Evolutionary conservation across 2,797 vertebrate genomes (phyloP).

Genomic region (Enteromius argenteus): DNA sequence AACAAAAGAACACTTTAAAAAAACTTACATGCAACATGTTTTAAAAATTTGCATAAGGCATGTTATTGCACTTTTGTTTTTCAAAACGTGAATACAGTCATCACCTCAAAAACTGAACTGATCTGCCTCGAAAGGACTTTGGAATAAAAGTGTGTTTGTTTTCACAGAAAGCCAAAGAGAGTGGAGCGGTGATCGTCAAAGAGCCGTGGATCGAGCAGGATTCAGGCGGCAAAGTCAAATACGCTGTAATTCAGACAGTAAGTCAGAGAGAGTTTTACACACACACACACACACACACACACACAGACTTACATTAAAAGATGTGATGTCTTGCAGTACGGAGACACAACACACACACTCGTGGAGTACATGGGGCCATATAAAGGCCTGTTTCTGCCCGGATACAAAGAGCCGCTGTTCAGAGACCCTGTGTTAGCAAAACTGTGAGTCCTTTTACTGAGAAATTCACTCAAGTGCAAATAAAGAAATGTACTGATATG

Average conservation of each 20-base stretch:
- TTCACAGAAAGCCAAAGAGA: constrained; percentile 78
- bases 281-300: background rate
- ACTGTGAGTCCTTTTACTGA: constrained; percentile 75
- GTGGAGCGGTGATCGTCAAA: constrained; percentile 78
- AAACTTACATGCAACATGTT: no score
- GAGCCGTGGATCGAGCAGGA: constrained; percentile 87
- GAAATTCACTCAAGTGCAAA: background rate
- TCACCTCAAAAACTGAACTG: background rate
- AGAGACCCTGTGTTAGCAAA: constrained; percentile 77
- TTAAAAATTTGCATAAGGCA: background rate
- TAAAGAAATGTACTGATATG: background rate
- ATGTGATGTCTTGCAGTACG: constrained; percentile 76
- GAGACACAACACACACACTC: constrained; percentile 85
- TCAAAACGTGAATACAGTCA: background rate
- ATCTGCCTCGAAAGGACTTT: constrained; percentile 1
- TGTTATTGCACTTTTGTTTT: background rate
- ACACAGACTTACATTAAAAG: background rate
- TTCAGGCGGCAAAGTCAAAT: constrained; percentile 80
- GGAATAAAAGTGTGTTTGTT: background rate
- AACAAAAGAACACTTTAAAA: no score
- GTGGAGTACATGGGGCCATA: constrained; percentile 82
- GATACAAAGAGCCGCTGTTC: constrained; percentile 79
- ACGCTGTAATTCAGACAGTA: constrained; percentile 83
- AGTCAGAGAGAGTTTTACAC: constrained; percentile 18
- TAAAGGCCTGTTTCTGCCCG: constrained; percentile 82